These are phyloP conservation scores for Apamea crenata DNA, from an alignment of 2,888 invertebrate species.

Conservation along the genomic window DNA sequence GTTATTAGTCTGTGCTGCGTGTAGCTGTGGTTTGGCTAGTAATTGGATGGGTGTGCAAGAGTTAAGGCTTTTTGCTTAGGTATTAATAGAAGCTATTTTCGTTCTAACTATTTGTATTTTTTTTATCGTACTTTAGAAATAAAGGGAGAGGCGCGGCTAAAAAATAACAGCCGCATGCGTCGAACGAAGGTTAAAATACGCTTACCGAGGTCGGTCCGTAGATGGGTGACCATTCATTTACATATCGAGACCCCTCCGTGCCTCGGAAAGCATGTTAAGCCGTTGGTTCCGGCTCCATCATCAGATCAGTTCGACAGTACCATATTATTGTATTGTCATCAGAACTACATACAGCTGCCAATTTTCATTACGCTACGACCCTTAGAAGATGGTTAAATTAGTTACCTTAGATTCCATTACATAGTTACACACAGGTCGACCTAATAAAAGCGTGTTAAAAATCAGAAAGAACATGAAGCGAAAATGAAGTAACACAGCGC, in stretches of 20 bases:
- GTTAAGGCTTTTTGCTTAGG: background rate
- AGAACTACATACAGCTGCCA: too few species aligned
- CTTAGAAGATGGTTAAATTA: too few species aligned
- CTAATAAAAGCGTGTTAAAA: too few species aligned
- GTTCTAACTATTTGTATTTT: background rate
- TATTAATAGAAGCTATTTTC: background rate
- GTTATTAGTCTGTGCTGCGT: background rate
- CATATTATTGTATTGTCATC: too few species aligned
- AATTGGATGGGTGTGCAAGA: constrained; percentile 18
- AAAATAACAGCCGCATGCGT: background rate
- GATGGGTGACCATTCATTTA: background rate
- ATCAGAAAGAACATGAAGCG: too few species aligned
- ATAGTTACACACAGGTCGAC: too few species aligned
- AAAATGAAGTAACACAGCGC: too few species aligned
- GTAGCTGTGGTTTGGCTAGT: background rate
- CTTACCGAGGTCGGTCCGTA: background rate
- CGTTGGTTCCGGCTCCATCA: too few species aligned
- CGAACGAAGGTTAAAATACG: background rate
- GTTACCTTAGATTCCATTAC: too few species aligned
- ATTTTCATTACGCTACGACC: too few species aligned
- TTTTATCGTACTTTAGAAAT: background rate
- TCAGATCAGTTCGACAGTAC: too few species aligned
- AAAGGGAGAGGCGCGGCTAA: background rate
- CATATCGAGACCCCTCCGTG: background rate
- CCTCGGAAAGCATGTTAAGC: background rate